Evolutionary conservation across 2,888 invertebrate genomes (phyloP), one percentile per base, ranked within the genome.

Genomic region (Lissocephala sabroskyi): DNA sequence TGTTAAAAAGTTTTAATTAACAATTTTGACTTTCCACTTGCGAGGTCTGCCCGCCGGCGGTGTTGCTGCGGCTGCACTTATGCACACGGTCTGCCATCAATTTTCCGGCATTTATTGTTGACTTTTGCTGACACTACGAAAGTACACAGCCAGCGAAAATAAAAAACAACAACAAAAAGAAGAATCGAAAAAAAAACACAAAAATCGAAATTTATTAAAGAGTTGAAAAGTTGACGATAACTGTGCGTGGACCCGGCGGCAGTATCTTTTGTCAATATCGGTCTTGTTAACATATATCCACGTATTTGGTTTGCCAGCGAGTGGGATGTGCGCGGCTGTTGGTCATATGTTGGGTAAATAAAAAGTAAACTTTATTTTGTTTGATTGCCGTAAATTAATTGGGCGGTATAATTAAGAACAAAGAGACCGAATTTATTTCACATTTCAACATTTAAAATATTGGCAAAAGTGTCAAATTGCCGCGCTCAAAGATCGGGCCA

Each of bases 1-100:
- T 71, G 73, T 73, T 71, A 58, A 71, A 71, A 73, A 73, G 65
- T 76, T 68, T 73, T 73, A 73, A 73, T 73, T 76, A 73, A 73
- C 68, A 65, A 65, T 76, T 73, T 76, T 59, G 68, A 76, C 76
- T 75, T 71, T 65, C 62, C 56, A 62, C 52, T 70, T 65, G n/a
- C 3, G 18, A n/a, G n/a, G n/a, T n/a, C 37, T n/a, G 37, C 18
- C 42, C 45, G 47, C 28, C 57, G 47, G 36, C 42, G 48, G 43
- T 57, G 53, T 32, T 33, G 42, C 26, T 23, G 6, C n/a, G 11
- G 16, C 11, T 40, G 18, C 23, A 26, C 35, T 26, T 16, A 32
- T 30, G 19, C 37, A 18, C 5, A 17, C 18, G n/a, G 23, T 23
- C 43, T 10, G 16, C 3, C 10, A 11, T 29, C 45, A 47, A 52